Conservation (phyloP, 2,888 invertebrate genomes). For the Amblyteles armatorius region DNA sequence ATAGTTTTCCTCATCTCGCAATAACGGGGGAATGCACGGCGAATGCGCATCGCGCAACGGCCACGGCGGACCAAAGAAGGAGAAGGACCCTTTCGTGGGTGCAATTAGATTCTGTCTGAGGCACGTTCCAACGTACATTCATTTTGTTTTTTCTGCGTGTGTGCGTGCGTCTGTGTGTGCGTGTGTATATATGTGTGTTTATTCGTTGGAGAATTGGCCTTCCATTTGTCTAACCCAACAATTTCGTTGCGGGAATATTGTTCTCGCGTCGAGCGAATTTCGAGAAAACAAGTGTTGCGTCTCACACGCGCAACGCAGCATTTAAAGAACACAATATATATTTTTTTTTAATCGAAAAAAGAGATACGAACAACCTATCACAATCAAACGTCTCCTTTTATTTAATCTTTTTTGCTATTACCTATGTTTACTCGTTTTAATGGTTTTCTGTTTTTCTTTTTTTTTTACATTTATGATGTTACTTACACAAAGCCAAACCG, state of each 20-base stretch:
- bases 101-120: constrained; percentile 64
- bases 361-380: constrained; percentile 2
- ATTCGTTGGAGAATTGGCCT: constrained; percentile 39
- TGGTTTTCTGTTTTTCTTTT: constrained; percentile 8
- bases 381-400: constrained; percentile 33
- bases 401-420: constrained; percentile 22
- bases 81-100: constrained; percentile 60
- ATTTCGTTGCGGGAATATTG: constrained; percentile 45
- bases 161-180: neutral
- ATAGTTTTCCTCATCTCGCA: constrained; percentile 73
- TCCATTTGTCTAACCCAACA: constrained; percentile 22
- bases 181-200: constrained; percentile 24
- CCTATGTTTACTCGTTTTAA: constrained; percentile 20
- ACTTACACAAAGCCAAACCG: constrained; percentile 45
- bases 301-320: constrained; percentile 20
- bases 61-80: constrained; percentile 80
- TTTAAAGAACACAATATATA: constrained; percentile 13
- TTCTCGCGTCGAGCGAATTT: constrained; percentile 43
- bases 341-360: constrained; percentile 14
- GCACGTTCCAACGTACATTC: constrained; percentile 49
- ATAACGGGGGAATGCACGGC: constrained; percentile 74
- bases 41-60: constrained; percentile 64
- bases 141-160: constrained; percentile 29
- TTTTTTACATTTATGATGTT: constrained; percentile 29
- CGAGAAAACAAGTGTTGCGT: constrained; percentile 30